Evolutionary conservation across 2,888 invertebrate genomes (phyloP).

Genomic region (Altica lythri): DNA sequence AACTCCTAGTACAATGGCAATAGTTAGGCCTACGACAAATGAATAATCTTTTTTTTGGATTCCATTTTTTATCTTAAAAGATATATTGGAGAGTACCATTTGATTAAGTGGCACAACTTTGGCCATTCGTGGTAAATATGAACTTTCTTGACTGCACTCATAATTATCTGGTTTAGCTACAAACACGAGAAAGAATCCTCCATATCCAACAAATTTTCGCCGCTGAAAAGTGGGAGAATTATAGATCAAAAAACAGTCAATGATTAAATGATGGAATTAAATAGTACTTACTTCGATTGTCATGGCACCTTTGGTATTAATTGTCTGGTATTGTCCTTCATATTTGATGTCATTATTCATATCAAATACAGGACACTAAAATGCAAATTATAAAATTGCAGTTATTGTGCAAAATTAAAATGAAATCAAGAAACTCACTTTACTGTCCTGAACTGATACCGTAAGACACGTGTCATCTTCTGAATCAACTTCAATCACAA

Average conservation of each 20-base stretch:
- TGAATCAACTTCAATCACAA: conserved; percentile 69
- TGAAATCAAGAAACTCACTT: conserved; percentile 67
- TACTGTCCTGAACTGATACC: conserved; percentile 77
- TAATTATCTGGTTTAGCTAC: conserved; percentile 72
- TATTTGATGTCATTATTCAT: conserved; percentile 76
- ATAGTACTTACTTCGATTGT: conserved; percentile 68
- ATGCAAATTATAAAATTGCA: background rate
- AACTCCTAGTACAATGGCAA: conserved; percentile 62
- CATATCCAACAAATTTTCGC: conserved; percentile 65
- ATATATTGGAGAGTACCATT: conserved; percentile 52
- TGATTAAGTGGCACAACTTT: conserved; percentile 8
- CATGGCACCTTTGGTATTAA: conserved; percentile 76
- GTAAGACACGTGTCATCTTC: conserved; percentile 73
- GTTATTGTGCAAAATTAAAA: background rate
- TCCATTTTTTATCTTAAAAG: conserved; percentile 61
- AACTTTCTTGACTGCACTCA: conserved; percentile 58
- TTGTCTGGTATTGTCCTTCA: conserved; percentile 76
- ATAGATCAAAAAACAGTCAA: conserved; percentile 27
- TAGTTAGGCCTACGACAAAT: conserved; percentile 61
- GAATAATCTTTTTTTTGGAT: conserved; percentile 67
- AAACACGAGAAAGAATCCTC: conserved; percentile 79
- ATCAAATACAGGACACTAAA: conserved; percentile 83
- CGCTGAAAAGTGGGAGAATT: too few relatives aligned
- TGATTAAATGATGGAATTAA: conserved; percentile 4
- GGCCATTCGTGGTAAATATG: conserved; percentile 44